Evolutionary conservation across 2,888 invertebrate species (phyloP), one percentile per base, ranked within the genome.

Genomic region (Papilio elwesi): DNA sequence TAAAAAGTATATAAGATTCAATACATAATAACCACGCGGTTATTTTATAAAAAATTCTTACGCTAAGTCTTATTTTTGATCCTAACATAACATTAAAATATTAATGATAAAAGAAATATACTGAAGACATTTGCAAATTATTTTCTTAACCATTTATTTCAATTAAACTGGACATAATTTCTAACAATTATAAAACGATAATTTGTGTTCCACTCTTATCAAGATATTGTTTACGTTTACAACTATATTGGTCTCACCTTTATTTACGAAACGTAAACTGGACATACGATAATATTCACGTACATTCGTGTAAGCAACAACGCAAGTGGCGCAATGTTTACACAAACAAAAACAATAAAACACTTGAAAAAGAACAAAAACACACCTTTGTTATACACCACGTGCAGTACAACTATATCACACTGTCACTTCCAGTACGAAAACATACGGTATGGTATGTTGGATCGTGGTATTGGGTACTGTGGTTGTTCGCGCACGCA

Each of bases 381-480:
- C 66, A 51, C 59, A 62, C 67, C n/a, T 15, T 57, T 43, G 15
- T 12, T 72, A 76, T 74, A 77, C 70, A 74, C 76, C 86, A 86
- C 85, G 86, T 86, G 84, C 76, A 82, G 78, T 80, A 83, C 83
- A 78, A 83, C 78, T 78, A 82, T 83, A 38, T 38, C 6, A 57
- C 90, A 92, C 92, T 90, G 83, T 89, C 92, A 92, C 92, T 91
- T 90, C 89, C 83, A 80, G 85, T 82, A 79, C 80, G 76, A 76
- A 75, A 76, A 85, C 80, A 82, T 83, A 81, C 59, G 81, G 80
- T 76, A 81, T 81, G 74, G 80, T 82, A 78, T 83, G 83, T 83
- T 83, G 80, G 65, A 75, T 84, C 85, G 82, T 85, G 83, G 86
- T 86, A 80, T 81, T 81, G 79, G 78, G 79, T 77, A 85, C 87